Evolutionary conservation across 2,113 vertebrate species (phyloP).

Genomic region (Petromus typicus): DNA sequence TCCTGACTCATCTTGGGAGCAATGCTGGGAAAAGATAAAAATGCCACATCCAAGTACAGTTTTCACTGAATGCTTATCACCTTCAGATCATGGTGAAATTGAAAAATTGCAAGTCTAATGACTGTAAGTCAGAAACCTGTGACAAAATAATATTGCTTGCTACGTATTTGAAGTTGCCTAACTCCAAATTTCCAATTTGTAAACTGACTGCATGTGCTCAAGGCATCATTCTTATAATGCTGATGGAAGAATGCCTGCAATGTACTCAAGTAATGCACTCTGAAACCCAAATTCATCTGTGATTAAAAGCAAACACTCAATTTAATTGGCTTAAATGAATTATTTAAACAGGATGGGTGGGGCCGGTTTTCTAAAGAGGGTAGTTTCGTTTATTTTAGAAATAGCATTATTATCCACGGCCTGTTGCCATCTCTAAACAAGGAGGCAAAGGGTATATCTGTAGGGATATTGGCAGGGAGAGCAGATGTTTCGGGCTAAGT

Average conservation of each 20-base stretch:
- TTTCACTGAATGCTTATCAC: neutral
- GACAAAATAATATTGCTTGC: neutral
- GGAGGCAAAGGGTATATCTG: neutral
- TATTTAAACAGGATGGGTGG: slow-evolving; percentile 39
- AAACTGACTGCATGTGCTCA: neutral
- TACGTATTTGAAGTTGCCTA: neutral
- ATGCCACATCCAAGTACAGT: neutral
- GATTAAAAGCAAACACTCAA: slow-evolving; percentile 34
- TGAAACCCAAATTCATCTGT: neutral
- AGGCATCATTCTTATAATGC: neutral
- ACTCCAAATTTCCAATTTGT: neutral
- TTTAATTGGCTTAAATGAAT: slow-evolving; percentile 40
- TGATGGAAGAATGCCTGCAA: neutral
- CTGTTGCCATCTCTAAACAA: slow-evolving; percentile 48
- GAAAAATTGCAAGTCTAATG: neutral
- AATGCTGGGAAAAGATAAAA: neutral
- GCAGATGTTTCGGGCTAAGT: slow-evolving; percentile 55
- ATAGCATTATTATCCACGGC: neutral
- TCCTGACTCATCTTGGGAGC: neutral
- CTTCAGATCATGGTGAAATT: neutral
- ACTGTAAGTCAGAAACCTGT: neutral
- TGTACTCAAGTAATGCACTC: neutral
- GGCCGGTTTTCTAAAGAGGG: slow-evolving; percentile 42
- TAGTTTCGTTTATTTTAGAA: slow-evolving; percentile 56
- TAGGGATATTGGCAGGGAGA: neutral